Percentiles rank a stretch among this genome's conserved stretches.
These are phyloP conservation scores for Salticus scenicus DNA, from an alignment of 2,888 invertebrate genomes.

Conservation along the genomic window DNA sequence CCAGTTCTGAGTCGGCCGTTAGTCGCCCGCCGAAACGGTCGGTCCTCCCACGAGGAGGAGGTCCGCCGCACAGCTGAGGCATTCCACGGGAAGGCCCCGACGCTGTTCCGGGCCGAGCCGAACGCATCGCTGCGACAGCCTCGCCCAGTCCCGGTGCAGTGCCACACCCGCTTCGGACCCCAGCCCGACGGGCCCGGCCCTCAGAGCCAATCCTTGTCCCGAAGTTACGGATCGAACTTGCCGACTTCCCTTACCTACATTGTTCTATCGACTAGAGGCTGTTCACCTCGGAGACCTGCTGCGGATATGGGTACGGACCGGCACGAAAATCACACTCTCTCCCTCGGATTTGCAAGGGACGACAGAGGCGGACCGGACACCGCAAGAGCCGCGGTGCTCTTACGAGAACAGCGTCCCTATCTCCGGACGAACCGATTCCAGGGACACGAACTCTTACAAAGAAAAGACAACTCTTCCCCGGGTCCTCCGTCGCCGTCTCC, in stretches of 20 bases:
- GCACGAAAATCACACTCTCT: slow-evolving; percentile 69
- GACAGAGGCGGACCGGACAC: slow-evolving; percentile 73
- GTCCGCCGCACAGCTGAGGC: slow-evolving; percentile 73
- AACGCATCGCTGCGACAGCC: slow-evolving; percentile 3
- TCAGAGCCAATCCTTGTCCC: slow-evolving; percentile 86
- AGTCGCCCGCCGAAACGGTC: slow-evolving; percentile 68
- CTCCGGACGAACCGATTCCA: slow-evolving; percentile 77
- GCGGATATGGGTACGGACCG: slow-evolving; percentile 79
- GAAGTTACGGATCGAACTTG: slow-evolving; percentile 80
- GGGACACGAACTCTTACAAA: slow-evolving; percentile 76
- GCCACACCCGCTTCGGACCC: slow-evolving; percentile 77
- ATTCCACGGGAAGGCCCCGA: slow-evolving; percentile 74
- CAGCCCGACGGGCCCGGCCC: slow-evolving; percentile 81
- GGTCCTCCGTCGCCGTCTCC: slow-evolving; percentile 75
- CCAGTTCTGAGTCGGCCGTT: slow-evolving; percentile 74
- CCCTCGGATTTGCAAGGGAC: slow-evolving; percentile 75
- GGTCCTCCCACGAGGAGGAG: too few species aligned
- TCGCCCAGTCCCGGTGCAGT: slow-evolving; percentile 72
- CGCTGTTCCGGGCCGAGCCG: slow-evolving; percentile 73
- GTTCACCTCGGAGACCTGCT: slow-evolving; percentile 85
- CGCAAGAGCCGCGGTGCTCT: slow-evolving; percentile 76
- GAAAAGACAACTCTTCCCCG: slow-evolving; percentile 77
- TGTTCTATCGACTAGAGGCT: slow-evolving; percentile 83
- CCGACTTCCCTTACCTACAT: slow-evolving; percentile 83
- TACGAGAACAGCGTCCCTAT: slow-evolving; percentile 75